Evolutionary conservation across 2,113 vertebrate species (phyloP).

Genomic region (Australoheros scitulus): DNA sequence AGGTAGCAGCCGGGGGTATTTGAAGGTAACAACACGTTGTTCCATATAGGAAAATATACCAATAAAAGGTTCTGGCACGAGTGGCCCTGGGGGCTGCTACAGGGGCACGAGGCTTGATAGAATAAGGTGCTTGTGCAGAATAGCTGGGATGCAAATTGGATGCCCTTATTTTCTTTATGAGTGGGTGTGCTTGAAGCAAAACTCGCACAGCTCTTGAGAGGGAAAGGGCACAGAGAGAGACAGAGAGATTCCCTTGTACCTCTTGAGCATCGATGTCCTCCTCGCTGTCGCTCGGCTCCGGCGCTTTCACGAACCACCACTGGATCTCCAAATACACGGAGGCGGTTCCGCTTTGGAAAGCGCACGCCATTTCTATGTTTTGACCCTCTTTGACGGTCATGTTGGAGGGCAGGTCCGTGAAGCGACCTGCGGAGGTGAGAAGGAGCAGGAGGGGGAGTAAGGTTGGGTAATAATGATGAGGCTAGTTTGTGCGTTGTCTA

Average conservation of each 20-base stretch:
- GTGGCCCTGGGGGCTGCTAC: neutral
- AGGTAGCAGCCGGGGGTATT: neutral
- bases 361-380: constrained; percentile 96
- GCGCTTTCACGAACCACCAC: constrained; percentile 93
- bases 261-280: constrained; percentile 83
- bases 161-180: constrained; percentile 21
- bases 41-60: neutral
- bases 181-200: constrained; percentile 28
- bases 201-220: neutral
- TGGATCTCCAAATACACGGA: constrained; percentile 96
- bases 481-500: constrained; percentile 12
- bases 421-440: constrained; percentile 86
- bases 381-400: constrained; percentile 92
- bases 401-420: constrained; percentile 93
- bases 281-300: constrained; percentile 82
- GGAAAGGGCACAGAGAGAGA: neutral
- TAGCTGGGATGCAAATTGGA: constrained; percentile 28
- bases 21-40: neutral
- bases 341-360: constrained; percentile 91
- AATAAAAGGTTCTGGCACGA: neutral
- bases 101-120: neutral
- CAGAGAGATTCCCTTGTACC: constrained; percentile 70
- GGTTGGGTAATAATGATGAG: constrained; percentile 11
- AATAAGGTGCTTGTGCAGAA: constrained; percentile 35
- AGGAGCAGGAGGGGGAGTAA: neutral